Base-by-base conservation (phyloP, 2,113 vertebrate genomes). In the Cnemophilus loriae region DNA sequence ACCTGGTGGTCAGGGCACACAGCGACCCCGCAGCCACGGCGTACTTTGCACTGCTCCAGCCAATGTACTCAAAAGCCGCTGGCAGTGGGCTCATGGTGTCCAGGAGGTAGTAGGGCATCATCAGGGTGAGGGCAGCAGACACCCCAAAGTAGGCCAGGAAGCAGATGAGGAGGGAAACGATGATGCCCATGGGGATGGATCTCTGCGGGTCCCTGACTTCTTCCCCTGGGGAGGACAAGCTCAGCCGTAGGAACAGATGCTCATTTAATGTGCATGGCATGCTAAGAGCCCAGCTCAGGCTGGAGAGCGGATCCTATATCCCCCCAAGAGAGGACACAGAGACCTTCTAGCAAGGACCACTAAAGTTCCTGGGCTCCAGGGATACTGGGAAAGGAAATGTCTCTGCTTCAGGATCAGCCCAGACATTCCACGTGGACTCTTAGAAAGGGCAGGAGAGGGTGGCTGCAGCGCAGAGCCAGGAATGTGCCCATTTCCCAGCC, bases 31-130 rank as follows among this genome's bases (percentile, higher is more conserved):
- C 89, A 68, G 96, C 95, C 50, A 97, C 93, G 1, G 69, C 87
- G 0, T 98, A 98, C 94, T 98, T 99, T 44, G 98, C 98, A 4
- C 97, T 96, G 73, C 49, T 97, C 98, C 99, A 99, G 55, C 97
- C 98, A 32, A 99, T 37, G 14, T 98, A 97, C 7, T 98, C 87
- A 70, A 99, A 99, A 84, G 99, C 98, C 5, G 80, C 96, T 13
- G 98, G 98, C 50, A 99, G 95, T 0, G 98, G 98, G 94, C 98
- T 99, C 75, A 96, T 96, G 61, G 98, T 79, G 82, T 96, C 97
- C 22, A 99, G 98, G 73, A 97, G 20, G 83, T 98, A 98, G 92
- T 99, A 99, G 5, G 98, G 99, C 98, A 99, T 98, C 98, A 99
- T 99, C 78, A 99, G 95, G 4, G 98, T 99, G 59, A 99, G 98